A percentile compares a stretch with the other conserved stretches of the same genome.
These are phyloP conservation scores for Amblyjoppa fuscipennis DNA, from an alignment of 2,888 invertebrate species.

Conservation along the genomic window DNA sequence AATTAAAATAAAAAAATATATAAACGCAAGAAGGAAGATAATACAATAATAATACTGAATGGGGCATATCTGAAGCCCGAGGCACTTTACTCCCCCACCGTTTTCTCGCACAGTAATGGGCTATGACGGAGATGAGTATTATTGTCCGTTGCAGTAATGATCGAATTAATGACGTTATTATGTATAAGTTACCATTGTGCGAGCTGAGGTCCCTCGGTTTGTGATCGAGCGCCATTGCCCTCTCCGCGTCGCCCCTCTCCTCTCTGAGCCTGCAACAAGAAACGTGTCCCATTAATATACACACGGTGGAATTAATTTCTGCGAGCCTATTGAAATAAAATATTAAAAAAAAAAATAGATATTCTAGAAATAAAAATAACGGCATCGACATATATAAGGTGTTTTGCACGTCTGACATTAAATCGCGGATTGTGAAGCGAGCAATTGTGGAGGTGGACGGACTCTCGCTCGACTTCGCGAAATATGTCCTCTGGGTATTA, in stretches of 20 bases:
- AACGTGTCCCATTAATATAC: slow-evolving; percentile 59
- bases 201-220: slow-evolving; percentile 95
- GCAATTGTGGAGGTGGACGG: slow-evolving; percentile 72
- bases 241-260: slow-evolving; percentile 94
- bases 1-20: not conserved
- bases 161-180: slow-evolving; percentile 56
- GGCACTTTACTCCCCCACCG: slow-evolving; percentile 35
- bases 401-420: slow-evolving; percentile 67
- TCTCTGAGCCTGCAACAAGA: slow-evolving; percentile 93
- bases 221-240: slow-evolving; percentile 92
- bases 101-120: slow-evolving; percentile 23
- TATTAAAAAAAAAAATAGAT: not conserved
- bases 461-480: slow-evolving; percentile 26
- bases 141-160: slow-evolving; percentile 53
- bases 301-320: slow-evolving; percentile 53
- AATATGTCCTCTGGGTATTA: slow-evolving; percentile 74
- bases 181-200: slow-evolving; percentile 91
- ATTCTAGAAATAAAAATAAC: not conserved
- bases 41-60: slow-evolving; percentile 52
- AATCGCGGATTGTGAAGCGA: slow-evolving; percentile 71
- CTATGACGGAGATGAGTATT: slow-evolving; percentile 31
- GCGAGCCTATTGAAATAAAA: slow-evolving; percentile 17
- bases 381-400: not conserved
- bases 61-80: slow-evolving; percentile 25
- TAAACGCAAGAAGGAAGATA: slow-evolving; percentile 20